Percentiles rank a stretch among this genome's conserved stretches.
phyloP scores from a whole-genome alignment of 2,797 vertebrate species.

The Sebastolobus alascanus region DNA sequence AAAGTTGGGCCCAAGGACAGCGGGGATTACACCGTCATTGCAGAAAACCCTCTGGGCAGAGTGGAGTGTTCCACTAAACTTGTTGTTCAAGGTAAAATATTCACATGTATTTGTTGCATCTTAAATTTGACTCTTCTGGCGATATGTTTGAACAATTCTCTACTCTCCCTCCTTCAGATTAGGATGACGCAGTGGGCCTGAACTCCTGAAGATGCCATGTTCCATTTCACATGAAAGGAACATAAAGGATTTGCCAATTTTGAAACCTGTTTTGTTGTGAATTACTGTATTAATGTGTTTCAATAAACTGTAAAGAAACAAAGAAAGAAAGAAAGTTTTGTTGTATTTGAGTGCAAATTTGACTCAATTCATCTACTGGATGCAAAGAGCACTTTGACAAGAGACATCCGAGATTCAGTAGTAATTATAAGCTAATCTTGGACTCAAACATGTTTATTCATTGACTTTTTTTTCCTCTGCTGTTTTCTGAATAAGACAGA shows the following conservation, averaged over 20 bases:
- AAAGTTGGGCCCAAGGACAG: constrained; percentile 85
- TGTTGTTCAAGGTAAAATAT: constrained; percentile 84
- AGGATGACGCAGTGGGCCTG: constrained; percentile 13
- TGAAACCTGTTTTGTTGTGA: constrained; percentile 12
- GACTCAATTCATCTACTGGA: neutral
- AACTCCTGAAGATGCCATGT: neutral
- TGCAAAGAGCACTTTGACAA: constrained; percentile 15
- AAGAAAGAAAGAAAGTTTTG: neutral
- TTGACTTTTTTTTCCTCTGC: constrained; percentile 14
- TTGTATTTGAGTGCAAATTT: neutral
- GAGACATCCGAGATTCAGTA: constrained; percentile 1
- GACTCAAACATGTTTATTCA: constrained; percentile 12
- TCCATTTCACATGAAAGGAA: constrained; percentile 12
- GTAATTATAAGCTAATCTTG: constrained; percentile 14
- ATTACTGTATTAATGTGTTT: constrained; percentile 11
- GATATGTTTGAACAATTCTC: neutral
- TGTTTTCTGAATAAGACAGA: constrained; percentile 7
- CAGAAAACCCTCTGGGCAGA: constrained; percentile 85
- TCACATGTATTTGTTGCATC: neutral
- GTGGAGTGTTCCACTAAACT: constrained; percentile 86
- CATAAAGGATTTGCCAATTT: constrained; percentile 3
- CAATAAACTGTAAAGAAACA: constrained; percentile 5
- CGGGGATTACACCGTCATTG: constrained; percentile 87
- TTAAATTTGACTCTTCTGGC: neutral
- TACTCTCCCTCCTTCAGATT: constrained; percentile 53